Conservation (phyloP, 2,113 vertebrate genomes). For the Elanoides forficatus region DNA sequence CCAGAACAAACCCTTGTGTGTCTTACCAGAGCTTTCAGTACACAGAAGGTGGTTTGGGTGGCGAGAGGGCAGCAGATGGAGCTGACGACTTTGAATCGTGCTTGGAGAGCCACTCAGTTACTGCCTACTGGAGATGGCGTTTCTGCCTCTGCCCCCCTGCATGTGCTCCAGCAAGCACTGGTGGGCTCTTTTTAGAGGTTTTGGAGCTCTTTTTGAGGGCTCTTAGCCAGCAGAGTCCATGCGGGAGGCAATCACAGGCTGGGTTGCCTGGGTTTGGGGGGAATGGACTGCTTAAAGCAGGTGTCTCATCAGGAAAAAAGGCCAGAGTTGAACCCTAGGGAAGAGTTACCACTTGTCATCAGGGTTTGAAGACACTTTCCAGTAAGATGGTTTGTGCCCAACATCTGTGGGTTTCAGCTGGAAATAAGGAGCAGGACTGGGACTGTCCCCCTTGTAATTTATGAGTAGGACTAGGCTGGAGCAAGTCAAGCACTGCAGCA, state of each 20-base stretch:
- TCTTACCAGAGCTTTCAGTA: neutral
- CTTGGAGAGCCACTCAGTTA: neutral
- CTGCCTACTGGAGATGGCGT: neutral
- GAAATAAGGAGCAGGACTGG: neutral
- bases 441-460: neutral
- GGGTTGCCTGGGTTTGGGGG: neutral
- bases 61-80: neutral
- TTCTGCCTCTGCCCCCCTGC: neutral
- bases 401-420: neutral
- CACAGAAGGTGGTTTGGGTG: neutral
- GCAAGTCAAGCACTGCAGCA: fast-evolving
- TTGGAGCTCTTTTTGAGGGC: neutral
- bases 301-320: neutral
- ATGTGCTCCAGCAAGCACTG: neutral
- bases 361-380: neutral
- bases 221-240: neutral
- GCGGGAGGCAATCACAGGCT: neutral
- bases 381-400: neutral
- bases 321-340: neutral
- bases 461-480: neutral
- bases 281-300: neutral
- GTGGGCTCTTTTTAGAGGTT: neutral
- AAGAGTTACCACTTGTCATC: neutral
- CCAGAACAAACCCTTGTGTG: neutral
- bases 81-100: neutral